Base-by-base conservation (phyloP, 2,113 vertebrate genomes). In the Macquaria australasica region DNA sequence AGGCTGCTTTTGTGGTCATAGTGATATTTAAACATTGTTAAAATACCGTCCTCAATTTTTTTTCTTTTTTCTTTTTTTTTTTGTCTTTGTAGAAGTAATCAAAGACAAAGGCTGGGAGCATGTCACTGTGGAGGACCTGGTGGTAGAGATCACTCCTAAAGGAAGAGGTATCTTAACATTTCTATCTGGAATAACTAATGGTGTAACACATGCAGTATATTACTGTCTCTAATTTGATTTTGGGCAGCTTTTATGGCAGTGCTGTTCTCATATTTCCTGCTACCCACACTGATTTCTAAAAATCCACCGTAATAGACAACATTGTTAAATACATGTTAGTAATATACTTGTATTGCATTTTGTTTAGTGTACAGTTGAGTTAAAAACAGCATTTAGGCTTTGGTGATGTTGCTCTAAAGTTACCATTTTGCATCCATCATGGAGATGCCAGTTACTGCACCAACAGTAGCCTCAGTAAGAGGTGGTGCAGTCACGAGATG, bases 31-130 rank as follows among this genome's bases (percentile, higher is more conserved):
- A 77, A 37, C 1, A 50, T 10, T 60, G 11, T 48, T 60, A 5
- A 85, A 50, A 51, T 59, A 23, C 48, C 3, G 10, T 41, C 21
- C 5, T 1, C 39, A 34, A 0, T 34, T 34, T 34, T 34, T 34
- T 34, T 23, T 1, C 16, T 10, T 55, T n/a, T n/a, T n/a, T n/a
- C n/a, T n/a, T n/a, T n/a, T 66, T 74, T 5, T 66, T 95, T 94
- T 9, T 73, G 50, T 70, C 2, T 82, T 95, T 93, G 67, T 90
- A 99, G 98, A 99, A 86, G 97, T 99, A 77, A 99, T 99, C 92
- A 98, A 97, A 95, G 97, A 99, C 91, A 99, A 99, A 93, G 98
- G 98, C 81, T 94, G 99, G 92, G 98, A 99, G 88, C 97, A 99
- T 70, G 97, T 99, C 66, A 99, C 98, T 11, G 97, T 99, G 87